These are phyloP conservation scores for Sclerurus mexicanus DNA, from an alignment of 2,113 vertebrate genomes.

Conservation along the genomic window DNA sequence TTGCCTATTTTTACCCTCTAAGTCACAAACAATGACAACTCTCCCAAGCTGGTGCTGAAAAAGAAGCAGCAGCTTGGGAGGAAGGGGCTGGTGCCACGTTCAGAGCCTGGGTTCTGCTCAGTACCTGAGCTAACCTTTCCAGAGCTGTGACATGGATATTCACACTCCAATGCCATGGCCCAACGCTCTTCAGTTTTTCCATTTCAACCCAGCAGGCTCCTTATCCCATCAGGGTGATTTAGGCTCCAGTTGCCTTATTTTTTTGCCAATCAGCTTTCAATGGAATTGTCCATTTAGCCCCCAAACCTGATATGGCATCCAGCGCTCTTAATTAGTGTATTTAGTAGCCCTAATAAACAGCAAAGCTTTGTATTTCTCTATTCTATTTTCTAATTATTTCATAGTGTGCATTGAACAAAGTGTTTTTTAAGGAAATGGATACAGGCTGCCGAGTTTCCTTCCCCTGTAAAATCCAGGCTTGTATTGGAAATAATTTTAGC, in stretches of 20 bases:
- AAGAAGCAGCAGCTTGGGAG: neutral
- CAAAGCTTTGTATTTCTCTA: neutral
- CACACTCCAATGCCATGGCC: rapidly evolving
- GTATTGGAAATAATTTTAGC: neutral
- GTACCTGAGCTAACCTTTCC: neutral
- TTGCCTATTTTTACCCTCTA: neutral
- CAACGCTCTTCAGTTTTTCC: neutral
- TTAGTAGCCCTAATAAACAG: neutral
- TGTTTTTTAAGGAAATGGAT: neutral
- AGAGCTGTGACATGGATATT: neutral
- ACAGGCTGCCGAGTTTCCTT: neutral
- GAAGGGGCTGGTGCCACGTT: neutral
- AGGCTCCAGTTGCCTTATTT: neutral
- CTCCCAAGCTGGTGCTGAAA: neutral
- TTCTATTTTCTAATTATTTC: neutral
- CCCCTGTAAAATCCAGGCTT: neutral
- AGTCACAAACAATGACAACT: neutral
- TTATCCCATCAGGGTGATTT: neutral
- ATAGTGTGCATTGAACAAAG: neutral
- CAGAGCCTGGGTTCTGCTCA: neutral
- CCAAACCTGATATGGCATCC: neutral
- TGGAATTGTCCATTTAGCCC: neutral
- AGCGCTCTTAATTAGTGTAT: neutral
- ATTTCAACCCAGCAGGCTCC: neutral
- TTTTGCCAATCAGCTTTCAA: neutral